Conservation (phyloP, 2,888 invertebrate genomes). For the Gymnosoma rotundatum region DNA sequence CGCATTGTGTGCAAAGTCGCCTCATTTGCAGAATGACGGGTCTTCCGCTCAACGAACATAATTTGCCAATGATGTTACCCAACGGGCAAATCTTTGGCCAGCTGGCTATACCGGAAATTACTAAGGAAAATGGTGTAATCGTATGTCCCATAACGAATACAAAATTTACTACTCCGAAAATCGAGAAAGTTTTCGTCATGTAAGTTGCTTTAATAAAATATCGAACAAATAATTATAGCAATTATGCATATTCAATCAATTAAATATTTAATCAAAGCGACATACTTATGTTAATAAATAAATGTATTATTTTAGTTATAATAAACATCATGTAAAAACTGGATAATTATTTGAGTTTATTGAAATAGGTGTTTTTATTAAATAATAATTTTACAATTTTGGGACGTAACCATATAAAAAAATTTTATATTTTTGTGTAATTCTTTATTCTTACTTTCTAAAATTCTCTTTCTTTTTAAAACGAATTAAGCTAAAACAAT, state of each 20-base stretch:
- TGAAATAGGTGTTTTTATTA: background rate
- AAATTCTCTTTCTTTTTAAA: background rate
- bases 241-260: too few relatives aligned
- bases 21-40: constrained; percentile 94
- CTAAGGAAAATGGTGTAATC: constrained; percentile 95
- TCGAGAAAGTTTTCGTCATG: constrained; percentile 99
- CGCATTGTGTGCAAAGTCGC: constrained; percentile 97
- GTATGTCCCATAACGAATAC: constrained; percentile 97
- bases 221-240: background rate
- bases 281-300: constrained; percentile 11
- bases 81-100: constrained; percentile 99
- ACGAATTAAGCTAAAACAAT: background rate
- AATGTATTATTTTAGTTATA: constrained; percentile 28
- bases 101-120: constrained; percentile 95
- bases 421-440: background rate
- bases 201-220: constrained; percentile 81
- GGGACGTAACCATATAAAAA: too few relatives aligned
- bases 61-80: constrained; percentile 99
- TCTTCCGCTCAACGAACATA: constrained; percentile 96
- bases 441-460: background rate
- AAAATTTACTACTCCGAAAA: constrained; percentile 93
- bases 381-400: too few relatives aligned
- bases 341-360: background rate
- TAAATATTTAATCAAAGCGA: background rate
- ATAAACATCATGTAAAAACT: constrained; percentile 22